Conservation (phyloP, 2,113 vertebrate species). For the Engystomops pustulosus region DNA sequence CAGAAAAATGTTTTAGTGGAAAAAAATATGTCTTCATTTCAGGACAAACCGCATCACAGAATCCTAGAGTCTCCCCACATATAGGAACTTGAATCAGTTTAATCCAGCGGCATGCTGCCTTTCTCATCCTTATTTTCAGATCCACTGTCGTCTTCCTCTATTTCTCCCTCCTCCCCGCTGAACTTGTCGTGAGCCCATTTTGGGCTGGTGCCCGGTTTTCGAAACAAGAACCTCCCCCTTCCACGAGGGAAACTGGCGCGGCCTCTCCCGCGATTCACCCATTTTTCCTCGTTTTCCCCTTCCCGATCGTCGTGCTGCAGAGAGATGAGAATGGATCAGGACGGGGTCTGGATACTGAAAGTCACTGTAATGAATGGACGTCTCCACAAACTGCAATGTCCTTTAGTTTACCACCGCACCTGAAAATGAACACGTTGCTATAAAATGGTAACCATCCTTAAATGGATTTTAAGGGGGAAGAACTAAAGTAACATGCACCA, state of each 20-base stretch:
- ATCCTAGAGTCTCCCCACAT: neutral
- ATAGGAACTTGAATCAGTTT: conserved; percentile 55
- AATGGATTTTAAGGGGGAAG: neutral
- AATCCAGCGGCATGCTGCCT: conserved; percentile 74
- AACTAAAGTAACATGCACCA: neutral
- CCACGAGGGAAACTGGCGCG: conserved; percentile 80
- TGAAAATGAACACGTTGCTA: conserved; percentile 57
- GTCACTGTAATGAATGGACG: conserved; percentile 54
- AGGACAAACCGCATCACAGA: neutral
- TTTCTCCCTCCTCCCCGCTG: conserved; percentile 84
- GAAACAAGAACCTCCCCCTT: conserved; percentile 89
- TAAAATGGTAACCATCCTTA: conserved; percentile 35
- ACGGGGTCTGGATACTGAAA: conserved; percentile 46
- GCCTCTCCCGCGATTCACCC: conserved; percentile 80
- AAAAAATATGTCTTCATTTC: neutral
- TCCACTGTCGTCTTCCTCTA: conserved; percentile 78
- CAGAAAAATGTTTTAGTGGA: conserved; percentile 18
- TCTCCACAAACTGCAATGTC: conserved; percentile 44
- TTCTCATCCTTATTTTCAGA: conserved; percentile 83
- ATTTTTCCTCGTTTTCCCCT: conserved; percentile 81
- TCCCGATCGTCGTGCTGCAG: conserved; percentile 90
- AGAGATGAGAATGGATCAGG: conserved; percentile 60
- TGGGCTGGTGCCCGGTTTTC: conserved; percentile 84
- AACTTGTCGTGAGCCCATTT: conserved; percentile 93
- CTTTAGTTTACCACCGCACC: conserved; percentile 53